Percentiles rank a stretch among this genome's conserved stretches.
Evolutionary conservation across 1,140 invertebrate species (phyloP).

Genomic region (Zaprionus africanus): DNA sequence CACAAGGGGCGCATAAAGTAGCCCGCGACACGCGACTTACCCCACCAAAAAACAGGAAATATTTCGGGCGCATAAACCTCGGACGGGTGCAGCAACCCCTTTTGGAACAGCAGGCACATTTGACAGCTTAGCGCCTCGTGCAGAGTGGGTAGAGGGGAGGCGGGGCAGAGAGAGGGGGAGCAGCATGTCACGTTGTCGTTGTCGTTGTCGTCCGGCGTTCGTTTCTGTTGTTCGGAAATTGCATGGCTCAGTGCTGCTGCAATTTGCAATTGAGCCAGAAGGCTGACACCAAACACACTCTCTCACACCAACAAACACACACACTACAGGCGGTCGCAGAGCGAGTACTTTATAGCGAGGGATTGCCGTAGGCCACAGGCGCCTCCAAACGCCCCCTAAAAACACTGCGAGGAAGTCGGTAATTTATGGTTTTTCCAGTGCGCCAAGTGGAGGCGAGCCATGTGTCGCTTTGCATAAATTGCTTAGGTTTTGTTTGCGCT

Average conservation of each 20-base stretch:
- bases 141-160: conserved; percentile 10
- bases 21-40: conserved; percentile 64
- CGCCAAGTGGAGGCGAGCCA: conserved; percentile 42
- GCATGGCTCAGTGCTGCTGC: conserved; percentile 78
- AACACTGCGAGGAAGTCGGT: conserved; percentile 21
- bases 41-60: conserved; percentile 12
- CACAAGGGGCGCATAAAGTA: conserved; percentile 41
- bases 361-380: conserved; percentile 23
- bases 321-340: background rate
- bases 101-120: conserved; percentile 63
- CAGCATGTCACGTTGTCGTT: conserved; percentile 29
- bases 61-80: conserved; percentile 33
- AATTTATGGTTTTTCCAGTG: conserved; percentile 70
- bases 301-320: conserved; percentile 1
- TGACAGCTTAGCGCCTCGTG: conserved; percentile 80
- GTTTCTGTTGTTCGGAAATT: conserved; percentile 54
- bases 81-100: conserved; percentile 52
- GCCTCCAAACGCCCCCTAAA: conserved; percentile 19
- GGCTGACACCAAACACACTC: conserved; percentile 11
- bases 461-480: conserved; percentile 78
- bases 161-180: background rate
- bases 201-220: conserved; percentile 19
- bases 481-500: conserved; percentile 74
- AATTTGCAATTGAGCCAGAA: conserved; percentile 77
- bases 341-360: conserved; percentile 20